phyloP scores from a whole-genome alignment of 2,888 invertebrate species.

The Philopedon plagiatum region DNA sequence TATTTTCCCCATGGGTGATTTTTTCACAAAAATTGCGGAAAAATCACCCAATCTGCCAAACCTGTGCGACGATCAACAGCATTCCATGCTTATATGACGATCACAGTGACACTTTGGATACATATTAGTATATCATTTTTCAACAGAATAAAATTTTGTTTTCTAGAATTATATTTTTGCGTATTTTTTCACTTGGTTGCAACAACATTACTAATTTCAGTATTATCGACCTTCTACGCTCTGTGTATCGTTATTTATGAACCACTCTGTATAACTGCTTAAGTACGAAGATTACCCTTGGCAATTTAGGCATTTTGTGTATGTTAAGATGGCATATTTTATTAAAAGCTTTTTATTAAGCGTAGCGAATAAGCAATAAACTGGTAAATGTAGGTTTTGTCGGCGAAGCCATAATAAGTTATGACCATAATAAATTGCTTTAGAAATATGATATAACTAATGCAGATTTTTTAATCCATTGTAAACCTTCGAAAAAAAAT shows the following conservation, averaged over 20 bases:
- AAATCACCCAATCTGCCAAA: too few relatives aligned
- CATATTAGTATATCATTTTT: too few relatives aligned
- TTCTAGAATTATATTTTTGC: too few relatives aligned
- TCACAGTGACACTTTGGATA: too few relatives aligned
- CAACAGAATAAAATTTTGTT: too few relatives aligned
- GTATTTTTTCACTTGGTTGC: too few relatives aligned
- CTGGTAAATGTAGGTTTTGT: not conserved
- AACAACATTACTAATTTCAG: too few relatives aligned
- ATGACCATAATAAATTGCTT: not conserved
- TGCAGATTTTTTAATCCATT: not conserved
- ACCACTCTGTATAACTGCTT: constrained; percentile 9
- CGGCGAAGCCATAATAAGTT: not conserved
- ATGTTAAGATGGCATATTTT: constrained; percentile 8
- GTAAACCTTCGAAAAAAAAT: not conserved
- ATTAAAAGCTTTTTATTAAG: constrained; percentile 20
- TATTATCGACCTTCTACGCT: not conserved
- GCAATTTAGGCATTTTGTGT: constrained; percentile 3
- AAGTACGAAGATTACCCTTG: constrained; percentile 6
- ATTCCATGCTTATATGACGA: too few relatives aligned
- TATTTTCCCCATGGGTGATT: too few relatives aligned
- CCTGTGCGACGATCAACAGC: too few relatives aligned
- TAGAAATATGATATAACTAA: not conserved
- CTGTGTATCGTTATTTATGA: not conserved
- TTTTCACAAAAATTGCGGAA: too few relatives aligned
- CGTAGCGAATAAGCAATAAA: not conserved